These are phyloP conservation scores for Eufriesea mexicana DNA, from an alignment of 1,140 invertebrate species.

Conservation along the genomic window DNA sequence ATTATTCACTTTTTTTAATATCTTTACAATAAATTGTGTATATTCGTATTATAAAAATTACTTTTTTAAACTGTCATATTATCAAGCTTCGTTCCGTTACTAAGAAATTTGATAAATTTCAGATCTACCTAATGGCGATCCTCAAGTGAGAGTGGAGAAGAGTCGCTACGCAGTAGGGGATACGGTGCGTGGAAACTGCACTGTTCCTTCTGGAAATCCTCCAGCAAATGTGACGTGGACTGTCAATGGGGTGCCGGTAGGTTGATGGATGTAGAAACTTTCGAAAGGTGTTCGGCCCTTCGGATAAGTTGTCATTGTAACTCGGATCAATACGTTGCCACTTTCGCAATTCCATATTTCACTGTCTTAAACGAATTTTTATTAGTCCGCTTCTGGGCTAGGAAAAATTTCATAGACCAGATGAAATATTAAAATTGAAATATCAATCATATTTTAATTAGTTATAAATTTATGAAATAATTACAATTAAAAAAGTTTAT, in stretches of 20 bases:
- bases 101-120: slow-evolving; percentile 71
- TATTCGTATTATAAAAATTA: too few relatives aligned
- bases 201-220: slow-evolving; percentile 88
- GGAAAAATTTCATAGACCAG: too few relatives aligned
- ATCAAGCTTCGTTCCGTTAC: neutral
- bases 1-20: too few relatives aligned
- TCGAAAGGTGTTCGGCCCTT: neutral
- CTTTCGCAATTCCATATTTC: neutral
- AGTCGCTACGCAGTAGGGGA: slow-evolving; percentile 88
- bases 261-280: slow-evolving; percentile 66
- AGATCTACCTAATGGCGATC: slow-evolving; percentile 87
- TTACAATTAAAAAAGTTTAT: too few relatives aligned
- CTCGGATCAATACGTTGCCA: slow-evolving; percentile 37
- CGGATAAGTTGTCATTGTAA: slow-evolving; percentile 26
- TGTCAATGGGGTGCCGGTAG: slow-evolving; percentile 89
- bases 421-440: too few relatives aligned
- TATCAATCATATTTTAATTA: too few relatives aligned
- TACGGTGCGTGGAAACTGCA: slow-evolving; percentile 88
- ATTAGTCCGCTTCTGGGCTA: neutral
- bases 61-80: too few relatives aligned
- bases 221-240: slow-evolving; percentile 91
- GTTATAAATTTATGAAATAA: too few relatives aligned
- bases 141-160: slow-evolving; percentile 87
- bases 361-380: neutral
- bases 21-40: too few relatives aligned